A percentile compares a stretch with the other conserved stretches of the same genome.
Conservation (phyloP, 1,140 invertebrate genomes). For the Dryas iulia region DNA sequence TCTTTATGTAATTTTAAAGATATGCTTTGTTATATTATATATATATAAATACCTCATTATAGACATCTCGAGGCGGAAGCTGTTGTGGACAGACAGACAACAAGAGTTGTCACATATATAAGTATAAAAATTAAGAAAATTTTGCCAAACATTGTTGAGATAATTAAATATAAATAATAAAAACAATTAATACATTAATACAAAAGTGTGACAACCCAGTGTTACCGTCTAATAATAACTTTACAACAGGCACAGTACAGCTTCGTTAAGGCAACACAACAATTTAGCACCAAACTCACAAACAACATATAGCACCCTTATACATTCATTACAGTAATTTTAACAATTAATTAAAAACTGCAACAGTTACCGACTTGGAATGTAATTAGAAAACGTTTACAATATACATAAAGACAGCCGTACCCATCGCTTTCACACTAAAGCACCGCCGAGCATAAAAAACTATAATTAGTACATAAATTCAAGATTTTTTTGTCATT, state of each 20-base stretch:
- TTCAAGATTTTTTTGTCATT: conserved; percentile 60
- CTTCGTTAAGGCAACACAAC: conserved; percentile 30
- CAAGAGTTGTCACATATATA: too few relatives aligned
- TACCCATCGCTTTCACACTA: conserved; percentile 24
- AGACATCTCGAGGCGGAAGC: conserved; percentile 17
- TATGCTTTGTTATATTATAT: conserved; percentile 42
- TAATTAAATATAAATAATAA: too few relatives aligned
- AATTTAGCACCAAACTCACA: conserved; percentile 35
- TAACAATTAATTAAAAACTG: conserved; percentile 12
- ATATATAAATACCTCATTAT: conserved; percentile 32
- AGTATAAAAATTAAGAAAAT: too few relatives aligned
- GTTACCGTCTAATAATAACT: background rate
- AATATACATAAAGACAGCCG: conserved; percentile 18
- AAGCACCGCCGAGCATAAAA: conserved; percentile 32
- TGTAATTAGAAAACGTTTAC: background rate
- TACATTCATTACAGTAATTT: conserved; percentile 20
- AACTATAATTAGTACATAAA: conserved; percentile 37
- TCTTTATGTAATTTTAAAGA: conserved; percentile 38
- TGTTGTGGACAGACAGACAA: too few relatives aligned
- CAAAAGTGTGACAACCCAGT: background rate
- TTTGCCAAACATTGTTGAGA: conserved; percentile 1
- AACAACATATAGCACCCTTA: background rate
- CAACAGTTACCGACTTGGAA: conserved; percentile 5
- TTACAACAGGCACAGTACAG: background rate
- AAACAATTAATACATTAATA: too few relatives aligned